Percentiles rank a stretch among this genome's conserved stretches.
Conservation (phyloP, 2,888 invertebrate genomes). For the Spilosoma lubricipeda region DNA sequence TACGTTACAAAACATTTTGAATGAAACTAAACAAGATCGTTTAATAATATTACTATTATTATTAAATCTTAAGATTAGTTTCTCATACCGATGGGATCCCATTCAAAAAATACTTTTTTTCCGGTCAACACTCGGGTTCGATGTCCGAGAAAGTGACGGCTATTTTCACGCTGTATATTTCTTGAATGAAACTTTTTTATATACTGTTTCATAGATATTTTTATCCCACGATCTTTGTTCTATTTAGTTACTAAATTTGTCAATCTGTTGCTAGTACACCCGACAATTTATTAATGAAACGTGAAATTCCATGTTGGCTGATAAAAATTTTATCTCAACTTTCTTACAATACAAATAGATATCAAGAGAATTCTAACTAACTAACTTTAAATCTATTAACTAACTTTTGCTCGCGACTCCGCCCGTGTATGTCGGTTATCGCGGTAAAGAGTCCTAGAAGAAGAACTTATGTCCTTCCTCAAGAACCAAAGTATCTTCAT, state of each 20-base stretch:
- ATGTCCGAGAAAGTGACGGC: constrained; percentile 47
- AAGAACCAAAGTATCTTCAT: too few relatives aligned
- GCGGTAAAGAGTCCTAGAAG: too few relatives aligned
- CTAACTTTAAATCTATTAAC: too few relatives aligned
- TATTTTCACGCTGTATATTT: constrained; percentile 45
- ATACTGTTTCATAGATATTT: constrained; percentile 38
- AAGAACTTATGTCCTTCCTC: too few relatives aligned
- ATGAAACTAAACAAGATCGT: neutral
- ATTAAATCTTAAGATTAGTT: constrained; percentile 29
- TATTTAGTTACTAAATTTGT: neutral
- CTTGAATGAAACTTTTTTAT: constrained; percentile 52
- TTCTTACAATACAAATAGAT: too few relatives aligned
- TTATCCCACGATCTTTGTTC: constrained; percentile 39
- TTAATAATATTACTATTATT: neutral
- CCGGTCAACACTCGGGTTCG: constrained; percentile 30
- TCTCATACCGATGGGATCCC: constrained; percentile 43
- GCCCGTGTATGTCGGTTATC: too few relatives aligned
- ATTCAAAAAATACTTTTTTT: constrained; percentile 47
- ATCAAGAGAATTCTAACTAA: too few relatives aligned
- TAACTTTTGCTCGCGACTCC: too few relatives aligned
- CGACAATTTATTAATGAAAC: neutral
- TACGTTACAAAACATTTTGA: constrained; percentile 41
- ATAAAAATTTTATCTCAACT: too few relatives aligned
- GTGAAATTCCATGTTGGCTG: neutral
- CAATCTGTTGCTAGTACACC: neutral